Conservation (phyloP, 2,888 invertebrate genomes). For the Microctonus aethiopoides region DNA sequence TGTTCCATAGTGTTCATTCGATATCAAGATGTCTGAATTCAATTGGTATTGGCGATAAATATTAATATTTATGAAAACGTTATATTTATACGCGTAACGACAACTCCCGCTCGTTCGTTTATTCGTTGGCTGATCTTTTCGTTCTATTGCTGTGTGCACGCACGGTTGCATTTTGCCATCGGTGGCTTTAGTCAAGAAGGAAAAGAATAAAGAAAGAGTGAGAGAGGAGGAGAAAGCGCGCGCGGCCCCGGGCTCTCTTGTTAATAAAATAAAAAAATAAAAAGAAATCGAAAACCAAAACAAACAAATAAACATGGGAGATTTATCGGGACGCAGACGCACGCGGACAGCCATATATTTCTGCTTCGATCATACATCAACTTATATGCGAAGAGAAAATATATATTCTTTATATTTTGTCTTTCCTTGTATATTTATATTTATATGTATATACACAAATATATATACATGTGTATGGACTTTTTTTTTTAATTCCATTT, state of each 20-base stretch:
- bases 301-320: constrained; percentile 53
- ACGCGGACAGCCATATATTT: constrained; percentile 62
- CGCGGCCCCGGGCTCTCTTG: constrained; percentile 32
- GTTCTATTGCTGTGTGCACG: constrained; percentile 4
- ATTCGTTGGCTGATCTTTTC: constrained; percentile 19
- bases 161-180: constrained; percentile 14
- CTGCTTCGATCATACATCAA: constrained; percentile 61
- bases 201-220: neutral
- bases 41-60: constrained; percentile 38
- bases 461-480: no score
- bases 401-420: constrained; percentile 15
- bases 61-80: constrained; percentile 64
- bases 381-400: constrained; percentile 17
- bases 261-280: constrained; percentile 20
- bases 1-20: neutral
- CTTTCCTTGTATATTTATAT: neutral
- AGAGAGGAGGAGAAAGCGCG: neutral
- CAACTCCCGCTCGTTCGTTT: constrained; percentile 29
- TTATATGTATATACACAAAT: neutral
- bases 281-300: constrained; percentile 1
- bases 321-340: constrained; percentile 60
- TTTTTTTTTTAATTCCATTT: no score
- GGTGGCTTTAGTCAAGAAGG: constrained; percentile 20
- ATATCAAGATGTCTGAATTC: constrained; percentile 26
- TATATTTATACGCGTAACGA: constrained; percentile 59